Evolutionary conservation across 2,888 invertebrate genomes (phyloP).

Genomic region (Caenorhabditis macrosperma): DNA sequence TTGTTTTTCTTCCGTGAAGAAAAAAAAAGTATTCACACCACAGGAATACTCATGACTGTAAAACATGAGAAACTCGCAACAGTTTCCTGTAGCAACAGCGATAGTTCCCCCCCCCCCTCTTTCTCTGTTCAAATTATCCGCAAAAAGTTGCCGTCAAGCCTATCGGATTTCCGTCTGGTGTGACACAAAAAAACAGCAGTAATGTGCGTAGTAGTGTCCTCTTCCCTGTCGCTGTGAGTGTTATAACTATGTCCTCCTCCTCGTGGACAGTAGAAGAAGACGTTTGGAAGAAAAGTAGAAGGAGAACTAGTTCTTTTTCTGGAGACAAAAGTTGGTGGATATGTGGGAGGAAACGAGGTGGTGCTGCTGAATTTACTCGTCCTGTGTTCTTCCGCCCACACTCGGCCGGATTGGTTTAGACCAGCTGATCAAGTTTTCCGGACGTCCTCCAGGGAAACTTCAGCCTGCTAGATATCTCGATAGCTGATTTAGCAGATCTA

Average conservation of each 20-base stretch:
- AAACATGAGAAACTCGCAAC: not conserved
- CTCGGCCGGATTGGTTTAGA: too few species aligned
- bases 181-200: not conserved
- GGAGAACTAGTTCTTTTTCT: slow-evolving; percentile 11
- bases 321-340: not conserved
- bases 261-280: not conserved
- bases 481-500: not conserved
- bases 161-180: not conserved
- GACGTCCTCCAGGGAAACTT: too few species aligned
- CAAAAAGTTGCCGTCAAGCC: not conserved
- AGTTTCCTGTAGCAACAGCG: too few species aligned
- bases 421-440: too few species aligned
- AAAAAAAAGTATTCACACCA: too few species aligned
- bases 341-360: not conserved
- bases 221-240: slow-evolving; percentile 1
- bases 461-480: not conserved
- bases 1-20: too few species aligned
- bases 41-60: too few species aligned
- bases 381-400: not conserved
- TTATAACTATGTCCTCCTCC: slow-evolving; percentile 17
- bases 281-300: not conserved
- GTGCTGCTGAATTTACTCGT: not conserved
- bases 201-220: not conserved
- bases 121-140: not conserved
- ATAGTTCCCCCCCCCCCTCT: not conserved